Evolutionary conservation across 2,888 invertebrate genomes (phyloP).

Genomic region (Ischnus inquisitorius): DNA sequence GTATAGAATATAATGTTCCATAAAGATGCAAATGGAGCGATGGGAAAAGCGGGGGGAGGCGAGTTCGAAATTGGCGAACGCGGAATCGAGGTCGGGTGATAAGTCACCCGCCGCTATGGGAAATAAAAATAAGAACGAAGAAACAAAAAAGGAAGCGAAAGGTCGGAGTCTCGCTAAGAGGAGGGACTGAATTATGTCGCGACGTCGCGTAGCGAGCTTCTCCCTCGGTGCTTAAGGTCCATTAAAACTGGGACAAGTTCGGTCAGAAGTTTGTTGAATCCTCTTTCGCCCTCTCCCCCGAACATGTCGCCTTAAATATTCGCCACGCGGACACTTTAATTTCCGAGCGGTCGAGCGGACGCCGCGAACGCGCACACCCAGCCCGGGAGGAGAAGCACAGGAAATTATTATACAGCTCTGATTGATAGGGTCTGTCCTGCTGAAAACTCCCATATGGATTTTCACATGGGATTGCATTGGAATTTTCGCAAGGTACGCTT

Average conservation of each 20-base stretch:
- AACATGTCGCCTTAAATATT: constrained; percentile 73
- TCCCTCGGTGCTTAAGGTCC: constrained; percentile 36
- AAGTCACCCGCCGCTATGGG: background rate
- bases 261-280: constrained; percentile 48
- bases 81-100: constrained; percentile 40
- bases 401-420: constrained; percentile 73
- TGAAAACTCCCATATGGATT: no score
- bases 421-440: constrained; percentile 21
- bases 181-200: background rate
- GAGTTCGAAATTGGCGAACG: constrained; percentile 35
- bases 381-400: constrained; percentile 74
- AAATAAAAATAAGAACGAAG: background rate
- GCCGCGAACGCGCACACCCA: background rate
- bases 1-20: constrained; percentile 72
- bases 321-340: constrained; percentile 77
- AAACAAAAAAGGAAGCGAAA: constrained; percentile 40
- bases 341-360: constrained; percentile 72
- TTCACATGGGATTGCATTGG: no score
- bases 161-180: background rate
- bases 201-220: constrained; percentile 24
- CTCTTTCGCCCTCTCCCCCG: constrained; percentile 9
- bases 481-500: no score
- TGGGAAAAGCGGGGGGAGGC: background rate
- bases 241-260: constrained; percentile 57
- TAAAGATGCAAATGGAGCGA: constrained; percentile 72